Base-by-base conservation (phyloP, 1,140 invertebrate species). In the Drosophila melanica region DNA sequence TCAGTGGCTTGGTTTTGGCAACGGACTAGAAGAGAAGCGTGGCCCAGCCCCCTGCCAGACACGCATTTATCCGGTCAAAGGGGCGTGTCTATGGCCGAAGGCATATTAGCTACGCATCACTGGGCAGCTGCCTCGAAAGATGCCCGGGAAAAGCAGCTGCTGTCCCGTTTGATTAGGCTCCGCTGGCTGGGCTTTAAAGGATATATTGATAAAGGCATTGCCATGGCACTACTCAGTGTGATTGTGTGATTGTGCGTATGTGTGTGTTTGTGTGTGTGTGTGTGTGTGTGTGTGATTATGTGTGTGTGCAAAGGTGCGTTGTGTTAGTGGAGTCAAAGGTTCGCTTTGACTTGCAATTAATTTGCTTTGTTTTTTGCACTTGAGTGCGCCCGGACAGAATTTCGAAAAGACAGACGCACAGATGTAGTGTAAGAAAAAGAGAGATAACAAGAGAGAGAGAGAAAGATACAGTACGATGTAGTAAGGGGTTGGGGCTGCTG, bases 271-370 rank as follows among this genome's bases (percentile, higher is more conserved):
- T 57, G 16, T 59, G 14, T 59, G 12, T 64, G 16, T 44, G 41
- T 50, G 9, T 59, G 30, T 55, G 20, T 59, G 50, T 35, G 33
- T 47, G 30, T 39, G 14, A 51, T 53, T 67, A 14, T 63, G 11
- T 60, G 53, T 69, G 45, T 65, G 54, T 55, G 50, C 41, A 73
- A 82, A 80, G 85, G 80, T 85, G 74, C 77, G 68, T 84, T 75
- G 23, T 76, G 10, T 75, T 65, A 71, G 73, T 70, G 53, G 62
- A 79, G 84, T 82, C 84, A 87, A 89, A 86, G 82, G 81, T 89
- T 89, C 64, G 41, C 79, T 80, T 89, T 89, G 84, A 89, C 89
- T 81, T 86, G 89, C 86, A 90, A 90, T 90, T 90, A 90, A 90
- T 90, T 90, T 81, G 89, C 89, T 90, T 90, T 90, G 89, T 90